These are phyloP conservation scores for Temnothorax rugatulus DNA, from an alignment of 2,888 invertebrate species.

Conservation along the genomic window DNA sequence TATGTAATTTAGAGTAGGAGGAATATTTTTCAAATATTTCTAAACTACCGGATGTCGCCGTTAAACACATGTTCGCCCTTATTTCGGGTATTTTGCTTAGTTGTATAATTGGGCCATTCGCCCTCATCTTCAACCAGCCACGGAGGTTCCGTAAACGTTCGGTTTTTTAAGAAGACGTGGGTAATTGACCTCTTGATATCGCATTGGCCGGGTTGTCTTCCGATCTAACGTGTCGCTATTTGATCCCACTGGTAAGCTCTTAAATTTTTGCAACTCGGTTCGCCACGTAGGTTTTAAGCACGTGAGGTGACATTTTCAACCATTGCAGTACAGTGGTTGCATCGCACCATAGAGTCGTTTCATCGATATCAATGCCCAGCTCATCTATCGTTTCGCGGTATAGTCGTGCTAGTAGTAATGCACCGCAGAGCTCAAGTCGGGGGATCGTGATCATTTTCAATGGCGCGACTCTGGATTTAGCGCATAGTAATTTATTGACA, in stretches of 20 bases:
- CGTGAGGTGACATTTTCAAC: background rate
- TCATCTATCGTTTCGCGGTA: background rate
- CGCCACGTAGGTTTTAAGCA: conserved; percentile 36
- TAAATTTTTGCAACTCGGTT: conserved; percentile 52
- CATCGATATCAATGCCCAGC: background rate
- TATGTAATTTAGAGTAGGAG: too few species aligned
- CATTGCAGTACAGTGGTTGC: background rate
- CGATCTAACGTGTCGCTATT: background rate
- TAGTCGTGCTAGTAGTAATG: background rate
- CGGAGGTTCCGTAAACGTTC: background rate
- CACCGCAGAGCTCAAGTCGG: background rate
- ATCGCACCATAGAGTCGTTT: background rate
- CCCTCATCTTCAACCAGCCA: background rate
- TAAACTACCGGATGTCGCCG: too few species aligned
- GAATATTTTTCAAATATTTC: too few species aligned
- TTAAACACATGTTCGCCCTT: too few species aligned
- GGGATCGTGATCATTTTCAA: background rate
- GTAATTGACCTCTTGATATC: background rate
- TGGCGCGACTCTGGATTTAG: conserved; percentile 1
- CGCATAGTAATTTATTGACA: accelerated
- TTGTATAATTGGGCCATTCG: background rate
- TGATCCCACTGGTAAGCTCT: too few species aligned
- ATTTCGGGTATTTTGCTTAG: too few species aligned
- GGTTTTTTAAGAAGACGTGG: background rate
- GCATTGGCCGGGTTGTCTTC: background rate